Conservation (phyloP, 2,888 invertebrate genomes). For the Apodemia hepburni region DNA sequence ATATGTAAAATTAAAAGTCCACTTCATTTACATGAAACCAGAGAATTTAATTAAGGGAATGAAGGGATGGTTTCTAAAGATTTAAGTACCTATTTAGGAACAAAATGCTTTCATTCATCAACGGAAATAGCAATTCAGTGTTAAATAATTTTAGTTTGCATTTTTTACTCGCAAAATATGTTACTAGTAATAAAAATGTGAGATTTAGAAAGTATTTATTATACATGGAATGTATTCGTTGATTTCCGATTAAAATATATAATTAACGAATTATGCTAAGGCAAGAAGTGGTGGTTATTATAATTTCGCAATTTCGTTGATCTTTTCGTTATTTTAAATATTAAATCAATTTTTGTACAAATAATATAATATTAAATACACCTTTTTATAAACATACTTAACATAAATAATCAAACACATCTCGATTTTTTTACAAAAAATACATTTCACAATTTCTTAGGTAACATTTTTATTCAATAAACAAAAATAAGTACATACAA, state of each 20-base stretch:
- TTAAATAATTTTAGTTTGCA: neutral
- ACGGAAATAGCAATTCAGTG: neutral
- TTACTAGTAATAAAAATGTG: neutral
- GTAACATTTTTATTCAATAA: conserved; percentile 1
- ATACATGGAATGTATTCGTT: neutral
- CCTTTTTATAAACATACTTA: neutral
- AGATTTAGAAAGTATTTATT: neutral
- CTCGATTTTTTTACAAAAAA: neutral
- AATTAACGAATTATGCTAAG: conserved; percentile 1
- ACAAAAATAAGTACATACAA: neutral
- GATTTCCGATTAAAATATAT: conserved; percentile 12
- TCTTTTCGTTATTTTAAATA: neutral
- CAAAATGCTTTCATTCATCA: neutral
- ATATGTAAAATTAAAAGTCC: neutral
- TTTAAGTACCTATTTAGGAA: conserved; percentile 12
- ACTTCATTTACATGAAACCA: neutral
- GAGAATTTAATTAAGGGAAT: neutral
- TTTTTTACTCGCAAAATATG: neutral
- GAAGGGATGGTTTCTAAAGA: neutral
- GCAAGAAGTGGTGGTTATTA: neutral
- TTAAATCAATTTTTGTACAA: conserved; percentile 3
- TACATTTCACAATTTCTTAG: conserved; percentile 5
- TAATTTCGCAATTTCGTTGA: conserved; percentile 10
- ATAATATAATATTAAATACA: conserved; percentile 1
- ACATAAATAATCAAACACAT: neutral